Base-by-base conservation (phyloP, 2,113 vertebrate genomes). In the Poeciliopsis occidentalis region DNA sequence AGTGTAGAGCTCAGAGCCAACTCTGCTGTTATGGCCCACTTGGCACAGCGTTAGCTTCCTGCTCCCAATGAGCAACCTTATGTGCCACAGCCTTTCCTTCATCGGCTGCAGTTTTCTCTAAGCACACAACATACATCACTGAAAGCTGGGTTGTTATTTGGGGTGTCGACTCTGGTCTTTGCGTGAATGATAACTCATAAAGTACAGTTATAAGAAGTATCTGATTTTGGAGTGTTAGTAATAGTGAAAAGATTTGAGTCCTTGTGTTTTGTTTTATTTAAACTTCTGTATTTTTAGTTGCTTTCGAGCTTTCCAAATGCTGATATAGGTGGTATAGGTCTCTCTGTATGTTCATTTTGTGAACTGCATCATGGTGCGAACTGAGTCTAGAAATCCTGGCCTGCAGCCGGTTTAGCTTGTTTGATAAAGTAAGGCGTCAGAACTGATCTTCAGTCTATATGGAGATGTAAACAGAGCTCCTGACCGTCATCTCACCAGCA, bases 41-140 rank as follows among this genome's bases (percentile, higher is more conserved):
- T 85, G 78, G 84, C 85, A 60, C 75, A 39, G 67, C 11, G n/a
- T 44, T 57, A 8, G 73, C 26, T 79, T 89, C 83, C 84, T 85
- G 80, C 67, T 39, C 75, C 70, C 81, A 68, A 8, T 29, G 39
- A 76, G 74, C 41, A 8, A 8, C 67, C 39, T 12, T 64, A 34
- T 69, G 66, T 68, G 60, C 74, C 15, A 41, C 26, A 15, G 29
- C 26, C 24, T 51, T n/a, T 31, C 64, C n/a, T 26, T 60, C 51
- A 26, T 60, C 69, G 27, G 51, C 51, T 32, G 29, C 51, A 30
- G 51, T 26, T 30, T 27, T 51, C 22, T 30, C 7, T 24, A 12
- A 26, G 29, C 8, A 17, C 13, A 17, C 37, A 54, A 4, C 37
- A 17, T 60, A 15, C 67, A n/a, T 17, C 10, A 24, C n/a, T 41